A percentile compares a stretch with the other conserved stretches of the same genome.
These are phyloP conservation scores for Castor canadensis DNA, from an alignment of 2,113 vertebrate species.

Conservation along the genomic window DNA sequence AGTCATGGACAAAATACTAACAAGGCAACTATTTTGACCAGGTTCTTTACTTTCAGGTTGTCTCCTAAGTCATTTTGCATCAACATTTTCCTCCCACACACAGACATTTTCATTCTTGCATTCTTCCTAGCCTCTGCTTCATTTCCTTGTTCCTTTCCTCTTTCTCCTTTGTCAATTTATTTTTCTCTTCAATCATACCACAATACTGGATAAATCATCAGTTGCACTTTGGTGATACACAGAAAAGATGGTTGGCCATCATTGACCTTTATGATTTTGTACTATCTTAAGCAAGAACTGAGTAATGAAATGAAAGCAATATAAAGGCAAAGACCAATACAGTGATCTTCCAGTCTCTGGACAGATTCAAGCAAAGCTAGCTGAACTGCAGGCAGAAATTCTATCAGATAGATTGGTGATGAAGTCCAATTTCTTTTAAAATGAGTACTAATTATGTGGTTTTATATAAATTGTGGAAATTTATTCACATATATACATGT, in stretches of 20 bases:
- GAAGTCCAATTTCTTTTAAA: neutral
- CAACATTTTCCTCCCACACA: neutral
- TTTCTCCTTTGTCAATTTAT: too few relatives aligned
- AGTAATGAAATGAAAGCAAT: neutral
- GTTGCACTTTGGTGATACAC: neutral
- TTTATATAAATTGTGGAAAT: neutral
- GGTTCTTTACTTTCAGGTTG: neutral
- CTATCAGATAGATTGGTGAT: neutral
- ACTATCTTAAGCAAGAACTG: neutral
- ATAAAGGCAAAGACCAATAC: neutral
- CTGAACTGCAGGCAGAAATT: neutral
- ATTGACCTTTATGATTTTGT: neutral
- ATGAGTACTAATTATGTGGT: neutral
- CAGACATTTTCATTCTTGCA: neutral
- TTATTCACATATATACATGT: neutral
- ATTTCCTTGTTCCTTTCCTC: neutral
- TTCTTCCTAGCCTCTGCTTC: neutral
- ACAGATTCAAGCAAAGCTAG: neutral
- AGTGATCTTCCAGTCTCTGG: neutral
- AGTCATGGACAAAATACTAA: neutral
- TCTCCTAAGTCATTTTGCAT: neutral
- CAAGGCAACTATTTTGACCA: neutral
- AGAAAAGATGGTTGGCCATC: neutral
- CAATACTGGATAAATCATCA: neutral
- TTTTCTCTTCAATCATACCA: neutral